phyloP scores from a whole-genome alignment of 1,140 invertebrate genomes.

The Cotesia chilonis region DNA sequence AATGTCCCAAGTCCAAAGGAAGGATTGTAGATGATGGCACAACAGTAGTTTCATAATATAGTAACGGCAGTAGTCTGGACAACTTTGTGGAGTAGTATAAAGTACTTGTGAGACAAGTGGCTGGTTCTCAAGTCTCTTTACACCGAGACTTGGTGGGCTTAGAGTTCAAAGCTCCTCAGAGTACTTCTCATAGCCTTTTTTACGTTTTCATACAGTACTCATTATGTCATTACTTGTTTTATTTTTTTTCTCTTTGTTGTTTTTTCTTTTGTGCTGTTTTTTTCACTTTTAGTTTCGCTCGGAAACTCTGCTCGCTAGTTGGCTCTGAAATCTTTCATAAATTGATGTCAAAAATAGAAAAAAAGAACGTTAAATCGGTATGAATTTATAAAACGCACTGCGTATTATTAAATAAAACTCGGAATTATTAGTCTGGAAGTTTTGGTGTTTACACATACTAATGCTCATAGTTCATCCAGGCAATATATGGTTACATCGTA shows the following conservation, averaged over 20 bases:
- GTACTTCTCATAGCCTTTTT: constrained; percentile 25
- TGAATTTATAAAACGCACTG: too few relatives aligned
- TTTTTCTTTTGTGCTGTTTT: too few relatives aligned
- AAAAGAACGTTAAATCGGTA: too few relatives aligned
- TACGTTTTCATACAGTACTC: constrained; percentile 38
- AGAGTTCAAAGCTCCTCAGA: constrained; percentile 43
- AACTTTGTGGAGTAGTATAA: constrained; percentile 32
- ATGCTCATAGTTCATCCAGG: too few relatives aligned
- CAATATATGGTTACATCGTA: neutral
- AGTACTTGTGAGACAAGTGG: constrained; percentile 50
- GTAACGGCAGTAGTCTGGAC: neutral
- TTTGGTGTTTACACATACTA: neutral
- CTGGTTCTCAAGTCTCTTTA: constrained; percentile 47
- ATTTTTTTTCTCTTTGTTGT: too few relatives aligned
- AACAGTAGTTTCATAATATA: neutral
- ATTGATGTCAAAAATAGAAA: too few relatives aligned
- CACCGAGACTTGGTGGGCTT: constrained; percentile 41
- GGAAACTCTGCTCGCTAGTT: too few relatives aligned
- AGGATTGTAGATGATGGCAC: neutral
- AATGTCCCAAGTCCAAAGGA: neutral
- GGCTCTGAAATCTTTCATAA: too few relatives aligned
- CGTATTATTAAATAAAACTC: too few relatives aligned
- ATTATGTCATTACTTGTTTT: constrained; percentile 35
- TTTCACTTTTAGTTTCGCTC: too few relatives aligned
- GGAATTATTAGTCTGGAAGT: too few relatives aligned